Evolutionary conservation across 2,797 vertebrate genomes (phyloP), one percentile per base, ranked within the genome.

Genomic region (Petrocephalus sullivani): DNA sequence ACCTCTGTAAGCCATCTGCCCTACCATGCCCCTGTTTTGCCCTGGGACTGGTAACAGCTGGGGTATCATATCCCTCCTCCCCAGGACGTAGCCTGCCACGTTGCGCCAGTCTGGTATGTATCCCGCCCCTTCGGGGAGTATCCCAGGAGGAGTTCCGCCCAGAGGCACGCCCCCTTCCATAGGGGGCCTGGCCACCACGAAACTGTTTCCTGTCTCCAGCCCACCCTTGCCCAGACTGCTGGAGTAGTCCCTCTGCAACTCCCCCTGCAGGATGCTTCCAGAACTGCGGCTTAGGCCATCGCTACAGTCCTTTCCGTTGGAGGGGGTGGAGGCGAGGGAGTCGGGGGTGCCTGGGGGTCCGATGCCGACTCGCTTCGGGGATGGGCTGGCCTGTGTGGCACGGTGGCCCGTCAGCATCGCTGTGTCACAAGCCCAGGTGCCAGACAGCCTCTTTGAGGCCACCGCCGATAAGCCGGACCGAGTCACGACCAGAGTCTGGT

Each of bases 1-100:
- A 0, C 93, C 90, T 8, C 94, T 94, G 14, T 95, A 95, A 85
- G 94, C 94, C 91, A 96, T 89, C 51, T 95, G 91, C 61, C 96
- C 28, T 37, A 94, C 14, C 90, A 95, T 95, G 2, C 94, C 91
- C 85, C 94, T 92, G 33, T 92, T 93, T 90, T 96, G 94, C 90
- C 94, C 83, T 4, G 94, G 58, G 91, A 95, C 91, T 85, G 96
- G 92, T 88, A 95, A 90, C n/a, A 97, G 91, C 92, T 96, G 95
- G 3, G 97, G 97, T 54, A 96, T 96, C 93, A 98, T 97, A 89
- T 98, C 97, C 89, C 96, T 94, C 90, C 97, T 95, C 6, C 94
- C 87, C 91, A 96, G 75, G 75, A 95, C 28, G 89, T 95, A 93
- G 1, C 95, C 95, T 2, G 94, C 95, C 86, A 94, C 93, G 75